A percentile compares a stretch with the other conserved stretches of the same genome.
phyloP scores from a whole-genome alignment of 1,140 invertebrate genomes.

The Drosophila willistoni region DNA sequence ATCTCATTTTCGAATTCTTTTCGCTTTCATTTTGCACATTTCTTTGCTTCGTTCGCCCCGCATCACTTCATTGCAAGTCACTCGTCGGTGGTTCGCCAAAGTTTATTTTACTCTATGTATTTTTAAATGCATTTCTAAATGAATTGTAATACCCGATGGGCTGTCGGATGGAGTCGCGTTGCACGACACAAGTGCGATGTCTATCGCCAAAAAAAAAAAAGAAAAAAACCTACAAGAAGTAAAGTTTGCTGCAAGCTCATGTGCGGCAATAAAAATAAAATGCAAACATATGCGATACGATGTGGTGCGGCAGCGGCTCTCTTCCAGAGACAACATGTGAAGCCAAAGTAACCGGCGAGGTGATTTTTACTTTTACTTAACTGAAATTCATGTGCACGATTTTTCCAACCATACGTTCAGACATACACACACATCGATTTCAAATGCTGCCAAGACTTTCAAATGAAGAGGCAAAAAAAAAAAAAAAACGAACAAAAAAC shows the following conservation, averaged over 20 bases:
- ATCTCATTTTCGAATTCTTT: conserved; percentile 69
- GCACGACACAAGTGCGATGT: conserved; percentile 74
- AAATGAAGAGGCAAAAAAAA: conserved; percentile 66
- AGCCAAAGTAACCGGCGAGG: conserved; percentile 49
- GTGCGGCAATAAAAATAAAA: conserved; percentile 75
- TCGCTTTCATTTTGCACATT: conserved; percentile 66
- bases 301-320: conserved; percentile 39
- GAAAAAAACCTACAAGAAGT: conserved; percentile 35
- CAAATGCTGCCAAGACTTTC: conserved; percentile 67
- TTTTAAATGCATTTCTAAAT: conserved; percentile 81
- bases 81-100: background rate
- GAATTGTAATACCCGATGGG: conserved; percentile 72
- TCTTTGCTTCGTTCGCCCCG: conserved; percentile 6
- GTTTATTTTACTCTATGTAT: conserved; percentile 63
- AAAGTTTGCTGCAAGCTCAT: conserved; percentile 61
- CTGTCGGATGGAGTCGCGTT: conserved; percentile 37
- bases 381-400: conserved; percentile 73
- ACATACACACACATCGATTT: conserved; percentile 61
- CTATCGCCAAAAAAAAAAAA: conserved; percentile 53
- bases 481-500: conserved; percentile 27
- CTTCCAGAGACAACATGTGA: conserved; percentile 37
- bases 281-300: conserved; percentile 66
- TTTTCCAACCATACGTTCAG: conserved; percentile 57
- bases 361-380: conserved; percentile 79
- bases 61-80: background rate